Evolutionary conservation across 2,888 invertebrate species (phyloP), one percentile per base, ranked within the genome.

Genomic region (Lepetodrilus schrolli): DNA sequence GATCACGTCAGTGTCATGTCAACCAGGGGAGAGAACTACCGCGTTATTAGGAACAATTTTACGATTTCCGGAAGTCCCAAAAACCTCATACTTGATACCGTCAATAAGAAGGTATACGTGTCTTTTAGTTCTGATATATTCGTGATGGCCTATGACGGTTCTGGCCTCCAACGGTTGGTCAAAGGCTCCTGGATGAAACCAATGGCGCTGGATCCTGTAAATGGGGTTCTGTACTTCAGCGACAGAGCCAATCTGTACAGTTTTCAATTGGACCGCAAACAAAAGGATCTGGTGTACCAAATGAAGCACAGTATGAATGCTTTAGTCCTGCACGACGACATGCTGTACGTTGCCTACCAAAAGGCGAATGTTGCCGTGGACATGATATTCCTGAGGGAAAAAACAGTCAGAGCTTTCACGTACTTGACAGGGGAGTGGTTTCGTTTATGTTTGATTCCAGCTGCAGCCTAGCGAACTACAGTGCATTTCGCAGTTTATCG

Each of bases 241-340:
- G 58, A 58, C 17, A 30, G 34, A 17, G 13, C 30, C 30, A 58
- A 58, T 30, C 34, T 58, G 17, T 58, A n/a, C 26, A 7, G 58
- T 17, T 7, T 58, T 23, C 30, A 58, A 17, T n/a, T 58, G 26
- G 8, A 23, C 4, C 17, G 30, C 8, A 58, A 17, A 17, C 2
- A 58, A 34, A 58, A 34, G 58, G 58, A n/a, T 7, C 26, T 58
- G 58, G 58, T 58, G 58, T 30, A 58, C 7, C 58, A 58, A 30
- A 26, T 58, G n/a, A 34, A 58, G 26, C 34, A 58, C 30, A 34
- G 17, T 17, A n/a, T 26, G n/a, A 58, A 58, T 34, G 17, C 26
- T 8, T 7, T 58, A 2, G 58, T 58, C 30, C 34, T 58, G 7
- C 17, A 58, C 17, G 30, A 30, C 17, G 34, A 58, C 26, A 58